Base-by-base conservation (phyloP, 92 coral and sea anemone species). In the Ricordea florida region DNA sequence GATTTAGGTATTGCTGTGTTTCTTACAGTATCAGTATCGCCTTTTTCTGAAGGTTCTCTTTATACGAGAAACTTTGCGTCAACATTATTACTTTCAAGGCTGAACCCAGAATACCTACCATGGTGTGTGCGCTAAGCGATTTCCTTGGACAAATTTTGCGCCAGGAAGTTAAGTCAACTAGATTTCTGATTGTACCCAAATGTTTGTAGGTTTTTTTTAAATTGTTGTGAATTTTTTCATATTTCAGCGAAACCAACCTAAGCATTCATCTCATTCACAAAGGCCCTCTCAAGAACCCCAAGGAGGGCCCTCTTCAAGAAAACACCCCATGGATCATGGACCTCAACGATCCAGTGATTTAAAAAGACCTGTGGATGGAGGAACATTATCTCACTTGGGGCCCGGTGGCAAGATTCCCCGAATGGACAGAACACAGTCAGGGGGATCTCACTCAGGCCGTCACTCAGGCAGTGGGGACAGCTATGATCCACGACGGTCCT, bases 391-490 rank as follows among this genome's bases (percentile, higher is more conserved):
- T 20, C 85, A 68, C 49, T 78, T 85, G 41, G 89, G 84, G 36
- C 89, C 97, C 49, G 86, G 84, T 9, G 72, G 87, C 11, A 91
- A 91, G 75, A 79, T 91, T 16, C 93, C 97, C 52, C 92, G 85
- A 58, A 79, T 91, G 68, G 97, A 87, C 47, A 87, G 77, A 21
- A 57, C 77, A 23, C 43, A 52, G 46, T 28, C 82, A 26, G 90
- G 71, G 9, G 31, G 57, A 9, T 31, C 76, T 8, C 67, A 66
- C 27, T 18, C 69, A 45, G 70, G 78, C 27, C 52, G 80, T 48
- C 69, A 44, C 33, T 61, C 68, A 20, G 80, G 80, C 42, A 58
- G 80, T 47, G 68, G 80, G 21, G 80, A 73, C 23, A 32, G 65
- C 3, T 55, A 73, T 16, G 80, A 73, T 34, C 70, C 80, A 13